Conservation (phyloP, 2,888 invertebrate species). For the Watsonalla binaria region DNA sequence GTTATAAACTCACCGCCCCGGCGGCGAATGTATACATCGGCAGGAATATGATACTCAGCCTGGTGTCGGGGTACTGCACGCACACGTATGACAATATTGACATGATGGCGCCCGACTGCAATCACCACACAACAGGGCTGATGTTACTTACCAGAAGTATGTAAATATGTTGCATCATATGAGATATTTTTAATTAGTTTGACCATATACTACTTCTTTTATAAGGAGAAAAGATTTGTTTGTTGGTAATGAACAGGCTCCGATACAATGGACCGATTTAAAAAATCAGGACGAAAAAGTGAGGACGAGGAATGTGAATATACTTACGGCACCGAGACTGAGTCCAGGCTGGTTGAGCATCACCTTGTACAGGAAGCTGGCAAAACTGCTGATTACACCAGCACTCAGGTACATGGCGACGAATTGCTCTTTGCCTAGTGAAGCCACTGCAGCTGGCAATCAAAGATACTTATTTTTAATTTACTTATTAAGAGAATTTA, state of each 20-base stretch:
- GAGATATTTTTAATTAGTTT: too few relatives aligned
- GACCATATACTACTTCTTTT: too few relatives aligned
- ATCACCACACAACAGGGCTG: conserved; percentile 21
- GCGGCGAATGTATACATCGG: conserved; percentile 95
- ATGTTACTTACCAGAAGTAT: too few relatives aligned
- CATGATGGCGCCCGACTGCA: conserved; percentile 97
- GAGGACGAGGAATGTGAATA: conserved; percentile 3
- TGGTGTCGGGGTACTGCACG: conserved; percentile 91
- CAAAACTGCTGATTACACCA: conserved; percentile 91
- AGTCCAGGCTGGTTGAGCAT: conserved; percentile 82
- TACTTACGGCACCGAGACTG: conserved; percentile 95
- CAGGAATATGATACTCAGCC: conserved; percentile 91
- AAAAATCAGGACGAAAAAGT: too few relatives aligned
- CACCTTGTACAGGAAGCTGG: conserved; percentile 90
- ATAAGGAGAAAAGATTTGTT: too few relatives aligned
- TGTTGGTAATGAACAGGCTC: too few relatives aligned
- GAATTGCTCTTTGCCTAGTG: conserved; percentile 95
- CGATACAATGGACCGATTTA: too few relatives aligned
- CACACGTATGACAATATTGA: conserved; percentile 92
- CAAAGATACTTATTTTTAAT: not conserved
- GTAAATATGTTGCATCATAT: too few relatives aligned
- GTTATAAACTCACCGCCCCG: conserved; percentile 81
- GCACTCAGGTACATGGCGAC: conserved; percentile 92
- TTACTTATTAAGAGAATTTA: too few relatives aligned
- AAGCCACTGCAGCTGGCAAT: conserved; percentile 80